A percentile compares a stretch with the other conserved stretches of the same genome.
Evolutionary conservation across 2,797 vertebrate species (phyloP).

Genomic region (Hephaestus fuliginosus): DNA sequence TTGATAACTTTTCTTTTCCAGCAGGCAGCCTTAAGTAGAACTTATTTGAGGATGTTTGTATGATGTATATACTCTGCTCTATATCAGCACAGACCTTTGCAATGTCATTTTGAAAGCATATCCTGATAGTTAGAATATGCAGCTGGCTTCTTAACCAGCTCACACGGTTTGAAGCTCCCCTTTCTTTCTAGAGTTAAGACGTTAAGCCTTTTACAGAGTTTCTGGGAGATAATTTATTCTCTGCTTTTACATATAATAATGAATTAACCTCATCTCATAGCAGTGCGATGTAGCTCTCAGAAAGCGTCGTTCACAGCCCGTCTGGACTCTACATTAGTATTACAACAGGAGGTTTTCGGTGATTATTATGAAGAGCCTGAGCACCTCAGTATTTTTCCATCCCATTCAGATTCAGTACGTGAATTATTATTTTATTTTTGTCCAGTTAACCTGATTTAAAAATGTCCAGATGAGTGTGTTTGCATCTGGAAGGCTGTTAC

Average conservation of each 20-base stretch:
- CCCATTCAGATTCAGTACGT: conserved; percentile 39
- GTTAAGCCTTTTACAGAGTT: conserved; percentile 45
- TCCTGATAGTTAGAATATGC: conserved; percentile 52
- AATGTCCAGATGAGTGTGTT: neutral
- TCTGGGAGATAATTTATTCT: conserved; percentile 51
- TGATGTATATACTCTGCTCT: conserved; percentile 76
- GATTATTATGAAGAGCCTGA: conserved; percentile 30
- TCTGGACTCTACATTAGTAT: conserved; percentile 48
- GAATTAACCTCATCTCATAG: conserved; percentile 41
- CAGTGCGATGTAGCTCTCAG: conserved; percentile 62
- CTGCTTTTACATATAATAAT: conserved; percentile 42
- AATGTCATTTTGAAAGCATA: conserved; percentile 62
- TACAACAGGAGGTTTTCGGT: conserved; percentile 20
- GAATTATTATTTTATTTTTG: neutral
- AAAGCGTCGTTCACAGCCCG: conserved; percentile 28
- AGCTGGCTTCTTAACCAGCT: conserved; percentile 24
- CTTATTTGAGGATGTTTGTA: conserved; percentile 72
- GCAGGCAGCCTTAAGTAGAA: conserved; percentile 73
- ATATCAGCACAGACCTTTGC: conserved; percentile 69
- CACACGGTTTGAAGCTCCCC: conserved; percentile 24
- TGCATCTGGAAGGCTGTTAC: neutral
- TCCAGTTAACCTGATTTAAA: neutral
- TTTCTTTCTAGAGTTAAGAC: conserved; percentile 34
- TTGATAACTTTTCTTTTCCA: conserved; percentile 66
- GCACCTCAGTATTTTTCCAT: conserved; percentile 52